Evolutionary conservation across 2,113 vertebrate genomes (phyloP).

Genomic region (Cairina moschata): DNA sequence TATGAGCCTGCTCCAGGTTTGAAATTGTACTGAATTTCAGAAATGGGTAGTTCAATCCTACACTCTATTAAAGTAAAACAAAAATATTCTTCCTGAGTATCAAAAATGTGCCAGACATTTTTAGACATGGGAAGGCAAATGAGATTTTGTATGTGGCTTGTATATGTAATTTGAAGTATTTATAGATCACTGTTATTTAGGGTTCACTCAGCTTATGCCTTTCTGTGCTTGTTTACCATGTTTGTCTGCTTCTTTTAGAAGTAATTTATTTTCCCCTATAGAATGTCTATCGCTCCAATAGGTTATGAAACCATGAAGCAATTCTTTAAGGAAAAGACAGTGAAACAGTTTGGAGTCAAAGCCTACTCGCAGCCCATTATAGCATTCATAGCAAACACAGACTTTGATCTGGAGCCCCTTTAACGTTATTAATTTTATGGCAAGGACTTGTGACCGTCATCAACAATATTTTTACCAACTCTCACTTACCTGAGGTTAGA

Average conservation of each 20-base stretch:
- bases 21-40: background rate
- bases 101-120: slow-evolving; percentile 14
- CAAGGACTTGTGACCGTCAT: background rate
- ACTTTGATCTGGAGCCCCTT: background rate
- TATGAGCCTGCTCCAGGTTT: background rate
- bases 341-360: background rate
- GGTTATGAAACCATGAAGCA: background rate
- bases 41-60: background rate
- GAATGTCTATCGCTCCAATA: background rate
- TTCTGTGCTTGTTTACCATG: slow-evolving; percentile 34
- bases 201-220: slow-evolving; percentile 14
- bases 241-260: slow-evolving; percentile 9
- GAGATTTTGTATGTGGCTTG: slow-evolving; percentile 22
- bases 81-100: background rate
- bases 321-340: background rate
- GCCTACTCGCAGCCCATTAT: background rate
- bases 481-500: slow-evolving; percentile 1
- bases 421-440: background rate
- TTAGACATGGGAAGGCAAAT: slow-evolving; percentile 16
- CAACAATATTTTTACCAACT: slow-evolving; percentile 14
- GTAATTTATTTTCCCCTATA: background rate
- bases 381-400: background rate
- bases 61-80: background rate
- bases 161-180: slow-evolving; percentile 32
- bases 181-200: slow-evolving; percentile 43